Evolutionary conservation across 2,888 invertebrate genomes (phyloP), one percentile per base, ranked within the genome.

Genomic region (Halictus ligatus): DNA sequence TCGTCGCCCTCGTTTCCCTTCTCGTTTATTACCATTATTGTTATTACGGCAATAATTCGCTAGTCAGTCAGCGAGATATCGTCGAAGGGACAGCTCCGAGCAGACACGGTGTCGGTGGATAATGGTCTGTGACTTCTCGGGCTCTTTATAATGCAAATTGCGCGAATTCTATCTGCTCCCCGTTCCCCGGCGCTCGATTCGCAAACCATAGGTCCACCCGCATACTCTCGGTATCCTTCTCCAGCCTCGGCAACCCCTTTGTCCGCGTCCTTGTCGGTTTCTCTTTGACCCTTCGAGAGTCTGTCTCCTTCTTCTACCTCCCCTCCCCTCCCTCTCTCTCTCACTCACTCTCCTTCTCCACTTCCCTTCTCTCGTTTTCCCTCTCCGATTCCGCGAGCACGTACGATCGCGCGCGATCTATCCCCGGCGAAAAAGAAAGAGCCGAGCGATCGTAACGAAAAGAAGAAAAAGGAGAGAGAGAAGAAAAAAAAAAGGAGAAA

Each of bases 91-190:
- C 88, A 83, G 78, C 75, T 54, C 50, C 43, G 46, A 71, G 80
- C 58, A 43, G 80, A 58, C 82, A 54, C 80, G 76, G 81, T 83
- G 88, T 92, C 89, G 78, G 84, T 86, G 89, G 87, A 92, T 91
- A 91, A 92, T 90, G 91, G 87, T 83, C 91, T 85, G 87, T 85
- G 89, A 90, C 90, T 90, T 89, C 88, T 75, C 87, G 83, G 84
- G 77, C 83, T 80, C 75, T 78, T 86, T 85, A 80, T 88, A 85
- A 91, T 91, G 89, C 86, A 85, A 87, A 92, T 91, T 83, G 88
- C 84, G 82, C 84, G 88, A 92, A 92, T 92, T 91, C 92, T 84
- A 79, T n/a, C 69, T n/a, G n/a, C 2, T 15, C 25, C 8, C 25
- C 25, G 18, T 21, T 69, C 43, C 21, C 40, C 21, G 29, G 21